Evolutionary conservation across 2,113 vertebrate genomes (phyloP), one percentile per base, ranked within the genome.

Genomic region (Zonotrichia leucophrys): DNA sequence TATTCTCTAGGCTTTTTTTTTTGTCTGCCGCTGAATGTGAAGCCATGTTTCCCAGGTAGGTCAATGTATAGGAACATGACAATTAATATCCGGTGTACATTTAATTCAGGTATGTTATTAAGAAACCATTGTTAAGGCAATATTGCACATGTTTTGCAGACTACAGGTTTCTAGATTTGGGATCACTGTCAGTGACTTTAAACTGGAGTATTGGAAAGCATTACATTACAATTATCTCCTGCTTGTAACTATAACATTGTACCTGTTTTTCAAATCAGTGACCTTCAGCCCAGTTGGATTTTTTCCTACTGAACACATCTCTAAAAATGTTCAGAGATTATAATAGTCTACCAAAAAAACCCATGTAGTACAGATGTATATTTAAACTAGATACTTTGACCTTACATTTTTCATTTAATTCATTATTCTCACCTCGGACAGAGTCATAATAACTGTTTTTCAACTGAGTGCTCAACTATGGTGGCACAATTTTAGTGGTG

Each of bases 261-360:
- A 58, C 4, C 4, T 6, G 1, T 28, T 78, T 69, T 75, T 73
- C 30, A 18, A 49, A 37, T 50, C 0, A 0, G 7, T 52, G 42
- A 70, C 11, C 15, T 50, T 89, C 28, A 89, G 58, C 8, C 1
- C 59, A 24, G 35, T 23, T n/a, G 13, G 19, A 67, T 49, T 42
- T 77, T 78, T 67, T 69, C 12, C 33, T 74, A 14, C n/a, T 62
- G 10, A 49, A 11, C 33, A 44, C 46, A 41, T 8, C 12, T 63
- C 33, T 72, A 84, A 77, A 86, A 58, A 11, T 81, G 7, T 66
- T 49, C 21, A 2, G 1, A 83, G 14, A 33, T 67, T 55, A 30
- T 28, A 83, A 69, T 1, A 60, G 10, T 42, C 35, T 47, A 24
- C 24, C 13, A 50, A 15, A 56, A 37, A 47, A 46, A 53, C 4